Evolutionary conservation across 2,888 invertebrate species (phyloP).

Genomic region (Andrena bucephala): DNA sequence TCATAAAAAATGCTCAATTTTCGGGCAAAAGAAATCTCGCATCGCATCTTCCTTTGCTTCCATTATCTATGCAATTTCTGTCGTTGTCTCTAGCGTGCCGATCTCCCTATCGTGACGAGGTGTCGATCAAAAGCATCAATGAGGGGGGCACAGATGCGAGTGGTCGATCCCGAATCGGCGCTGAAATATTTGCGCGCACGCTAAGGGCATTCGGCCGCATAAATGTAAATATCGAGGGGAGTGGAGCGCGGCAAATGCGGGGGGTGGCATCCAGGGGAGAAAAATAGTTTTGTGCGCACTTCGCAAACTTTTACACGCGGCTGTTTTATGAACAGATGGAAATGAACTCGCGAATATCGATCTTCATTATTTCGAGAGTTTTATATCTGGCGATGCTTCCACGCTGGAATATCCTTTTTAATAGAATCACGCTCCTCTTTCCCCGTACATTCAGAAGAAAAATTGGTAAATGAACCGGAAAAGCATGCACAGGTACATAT

Average conservation of each 20-base stretch:
- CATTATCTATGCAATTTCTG: neutral
- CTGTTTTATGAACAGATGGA: slow-evolving; percentile 34
- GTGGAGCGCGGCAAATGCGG: neutral
- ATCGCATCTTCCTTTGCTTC: neutral
- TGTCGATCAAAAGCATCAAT: slow-evolving; percentile 33
- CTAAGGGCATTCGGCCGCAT: slow-evolving; percentile 42
- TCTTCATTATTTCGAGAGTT: slow-evolving; percentile 15
- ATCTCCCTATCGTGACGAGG: slow-evolving; percentile 51
- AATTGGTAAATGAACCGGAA: neutral
- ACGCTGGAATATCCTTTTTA: neutral
- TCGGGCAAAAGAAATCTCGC: too few relatives aligned
- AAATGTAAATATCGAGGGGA: slow-evolving; percentile 37
- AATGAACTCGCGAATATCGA: slow-evolving; percentile 24
- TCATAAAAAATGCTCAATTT: too few relatives aligned
- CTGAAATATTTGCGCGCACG: slow-evolving; percentile 17
- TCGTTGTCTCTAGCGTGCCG: neutral
- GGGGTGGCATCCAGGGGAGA: too few relatives aligned
- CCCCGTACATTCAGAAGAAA: neutral
- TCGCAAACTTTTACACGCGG: slow-evolving; percentile 10
- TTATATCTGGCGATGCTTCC: neutral
- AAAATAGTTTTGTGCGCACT: slow-evolving; percentile 20
- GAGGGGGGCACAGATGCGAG: slow-evolving; percentile 28
- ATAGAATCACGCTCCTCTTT: neutral
- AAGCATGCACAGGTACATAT: neutral
- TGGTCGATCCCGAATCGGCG: slow-evolving; percentile 28